Evolutionary conservation across 2,888 invertebrate genomes (phyloP).

Genomic region (Heliconius ismenius): DNA sequence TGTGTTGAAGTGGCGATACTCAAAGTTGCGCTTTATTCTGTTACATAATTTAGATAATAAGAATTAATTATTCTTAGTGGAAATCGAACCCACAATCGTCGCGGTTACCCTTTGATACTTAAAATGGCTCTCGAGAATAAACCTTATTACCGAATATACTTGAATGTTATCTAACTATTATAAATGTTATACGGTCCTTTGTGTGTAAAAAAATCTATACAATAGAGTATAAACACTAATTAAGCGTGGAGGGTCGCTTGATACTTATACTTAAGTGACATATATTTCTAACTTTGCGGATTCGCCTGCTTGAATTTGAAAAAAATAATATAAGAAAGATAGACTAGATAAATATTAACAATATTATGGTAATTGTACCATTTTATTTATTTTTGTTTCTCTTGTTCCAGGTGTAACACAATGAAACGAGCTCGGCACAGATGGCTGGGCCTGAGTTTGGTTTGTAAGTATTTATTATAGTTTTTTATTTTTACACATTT

Average conservation of each 20-base stretch:
- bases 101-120: no score
- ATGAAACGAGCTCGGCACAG: constrained; percentile 76
- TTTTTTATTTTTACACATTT: no score
- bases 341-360: no score
- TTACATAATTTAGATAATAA: no score
- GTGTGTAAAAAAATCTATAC: background rate
- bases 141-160: background rate
- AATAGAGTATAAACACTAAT: background rate
- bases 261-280: background rate
- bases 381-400: constrained; percentile 32
- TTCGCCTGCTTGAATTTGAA: background rate
- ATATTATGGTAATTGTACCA: no score
- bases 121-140: no score
- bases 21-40: background rate
- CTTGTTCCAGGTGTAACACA: constrained; percentile 65
- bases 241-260: background rate
- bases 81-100: no score
- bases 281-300: no score
- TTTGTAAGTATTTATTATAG: constrained; percentile 62
- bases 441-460: constrained; percentile 68
- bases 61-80: no score
- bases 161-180: background rate
- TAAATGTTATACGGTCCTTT: background rate
- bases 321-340: no score
- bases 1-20: no score